These are phyloP conservation scores for Brachymystax lenok DNA, from an alignment of 2,797 vertebrate genomes.

Conservation along the genomic window DNA sequence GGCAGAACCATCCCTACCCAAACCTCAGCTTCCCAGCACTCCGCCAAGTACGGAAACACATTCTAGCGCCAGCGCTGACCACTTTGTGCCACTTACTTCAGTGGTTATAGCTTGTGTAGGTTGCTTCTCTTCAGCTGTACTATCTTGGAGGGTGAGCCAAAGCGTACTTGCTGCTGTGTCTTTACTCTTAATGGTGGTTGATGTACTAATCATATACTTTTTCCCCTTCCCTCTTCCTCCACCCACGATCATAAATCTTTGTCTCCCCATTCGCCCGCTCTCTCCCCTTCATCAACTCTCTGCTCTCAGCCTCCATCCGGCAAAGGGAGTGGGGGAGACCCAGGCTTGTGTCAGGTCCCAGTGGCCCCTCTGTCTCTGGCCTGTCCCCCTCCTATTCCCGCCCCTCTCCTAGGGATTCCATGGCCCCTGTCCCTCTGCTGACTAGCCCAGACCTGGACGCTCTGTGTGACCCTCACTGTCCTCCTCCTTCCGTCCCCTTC, in stretches of 20 bases:
- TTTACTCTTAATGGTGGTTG: background rate
- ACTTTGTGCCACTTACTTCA: background rate
- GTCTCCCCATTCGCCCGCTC: background rate
- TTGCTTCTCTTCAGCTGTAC: background rate
- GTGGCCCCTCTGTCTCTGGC: background rate
- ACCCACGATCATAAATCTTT: background rate
- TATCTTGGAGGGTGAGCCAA: background rate
- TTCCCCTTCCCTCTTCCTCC: background rate
- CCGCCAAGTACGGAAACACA: conserved; percentile 56
- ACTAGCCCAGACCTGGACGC: conserved; percentile 78
- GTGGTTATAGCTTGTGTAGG: background rate
- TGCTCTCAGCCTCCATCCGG: conserved; percentile 36
- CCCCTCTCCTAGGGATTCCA: conserved; percentile 27
- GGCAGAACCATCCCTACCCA: conserved; percentile 25
- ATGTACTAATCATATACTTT: background rate
- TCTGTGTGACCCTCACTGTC: conserved; percentile 70
- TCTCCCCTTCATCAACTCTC: background rate
- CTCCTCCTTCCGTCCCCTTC: conserved; percentile 48
- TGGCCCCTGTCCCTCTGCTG: conserved; percentile 67
- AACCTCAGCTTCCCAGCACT: conserved; percentile 36
- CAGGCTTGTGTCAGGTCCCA: background rate
- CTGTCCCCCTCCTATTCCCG: conserved; percentile 27
- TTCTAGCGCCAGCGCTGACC: background rate
- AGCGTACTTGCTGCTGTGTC: background rate
- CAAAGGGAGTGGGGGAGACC: conserved; percentile 27